Conservation (phyloP, 2,888 invertebrate genomes). For the Tolmerus cingulatus region DNA sequence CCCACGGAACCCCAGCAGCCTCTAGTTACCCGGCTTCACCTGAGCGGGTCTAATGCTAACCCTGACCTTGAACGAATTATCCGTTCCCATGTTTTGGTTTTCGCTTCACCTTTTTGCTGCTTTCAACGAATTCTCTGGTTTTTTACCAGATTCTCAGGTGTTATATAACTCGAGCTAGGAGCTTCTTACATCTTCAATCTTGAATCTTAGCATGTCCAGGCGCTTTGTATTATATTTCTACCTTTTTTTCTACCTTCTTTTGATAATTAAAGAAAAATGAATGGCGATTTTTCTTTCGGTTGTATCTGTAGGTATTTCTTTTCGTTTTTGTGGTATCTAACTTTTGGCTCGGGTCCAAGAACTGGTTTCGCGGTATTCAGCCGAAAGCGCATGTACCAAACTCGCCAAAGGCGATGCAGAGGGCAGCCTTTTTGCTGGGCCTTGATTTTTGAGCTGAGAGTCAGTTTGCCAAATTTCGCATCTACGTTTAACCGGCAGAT, state of each 20-base stretch:
- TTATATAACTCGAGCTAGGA: conserved; percentile 17
- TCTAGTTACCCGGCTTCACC: background rate
- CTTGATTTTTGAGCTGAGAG: background rate
- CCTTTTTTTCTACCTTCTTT: background rate
- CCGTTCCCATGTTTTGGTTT: conserved; percentile 30
- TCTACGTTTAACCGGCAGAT: background rate
- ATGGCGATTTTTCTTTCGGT: background rate
- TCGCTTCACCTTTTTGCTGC: conserved; percentile 14
- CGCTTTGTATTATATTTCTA: background rate
- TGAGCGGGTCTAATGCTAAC: conserved; percentile 3
- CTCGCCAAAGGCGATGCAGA: background rate
- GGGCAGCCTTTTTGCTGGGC: background rate
- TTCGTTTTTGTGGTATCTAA: background rate
- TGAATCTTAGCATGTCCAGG: background rate
- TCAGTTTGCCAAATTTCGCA: background rate
- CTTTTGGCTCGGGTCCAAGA: background rate
- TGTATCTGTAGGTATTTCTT: background rate
- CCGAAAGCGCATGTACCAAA: background rate
- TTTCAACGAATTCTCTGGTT: background rate
- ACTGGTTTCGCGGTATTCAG: background rate
- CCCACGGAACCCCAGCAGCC: background rate
- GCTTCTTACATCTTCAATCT: background rate
- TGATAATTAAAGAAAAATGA: conserved; percentile 22
- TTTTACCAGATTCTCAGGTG: background rate
- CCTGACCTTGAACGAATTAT: conserved; percentile 39